These are phyloP conservation scores for Potorous gilbertii DNA, from an alignment of 2,797 vertebrate genomes.

Conservation along the genomic window DNA sequence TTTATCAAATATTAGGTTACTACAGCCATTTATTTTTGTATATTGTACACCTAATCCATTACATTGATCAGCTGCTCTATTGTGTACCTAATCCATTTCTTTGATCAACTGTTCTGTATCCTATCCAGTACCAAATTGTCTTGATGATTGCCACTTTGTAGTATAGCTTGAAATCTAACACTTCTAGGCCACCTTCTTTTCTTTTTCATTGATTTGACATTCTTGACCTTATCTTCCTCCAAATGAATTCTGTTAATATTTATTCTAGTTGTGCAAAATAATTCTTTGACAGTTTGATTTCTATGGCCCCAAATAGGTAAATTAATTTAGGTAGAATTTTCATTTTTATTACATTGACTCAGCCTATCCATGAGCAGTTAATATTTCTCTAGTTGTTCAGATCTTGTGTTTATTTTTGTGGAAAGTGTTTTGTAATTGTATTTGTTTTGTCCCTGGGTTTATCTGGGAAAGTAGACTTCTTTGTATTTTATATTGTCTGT, in stretches of 20 bases:
- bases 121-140: neutral
- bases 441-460: neutral
- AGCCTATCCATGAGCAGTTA: neutral
- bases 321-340: neutral
- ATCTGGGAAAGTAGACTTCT: neutral
- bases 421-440: neutral
- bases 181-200: neutral
- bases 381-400: neutral
- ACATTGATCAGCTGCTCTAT: too few relatives aligned
- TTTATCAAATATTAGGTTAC: neutral
- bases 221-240: neutral
- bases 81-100: neutral
- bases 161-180: neutral
- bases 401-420: neutral
- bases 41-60: neutral
- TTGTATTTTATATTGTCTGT: neutral
- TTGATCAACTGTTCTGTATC: neutral
- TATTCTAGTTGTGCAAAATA: neutral
- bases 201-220: neutral
- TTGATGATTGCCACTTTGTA: neutral
- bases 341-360: neutral
- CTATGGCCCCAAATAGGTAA: neutral
- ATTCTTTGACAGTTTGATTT: neutral
- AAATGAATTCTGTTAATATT: neutral
- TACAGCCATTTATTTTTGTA: neutral